These are phyloP conservation scores for Tiaroga cobitis DNA, from an alignment of 2,797 vertebrate species.

Conservation along the genomic window DNA sequence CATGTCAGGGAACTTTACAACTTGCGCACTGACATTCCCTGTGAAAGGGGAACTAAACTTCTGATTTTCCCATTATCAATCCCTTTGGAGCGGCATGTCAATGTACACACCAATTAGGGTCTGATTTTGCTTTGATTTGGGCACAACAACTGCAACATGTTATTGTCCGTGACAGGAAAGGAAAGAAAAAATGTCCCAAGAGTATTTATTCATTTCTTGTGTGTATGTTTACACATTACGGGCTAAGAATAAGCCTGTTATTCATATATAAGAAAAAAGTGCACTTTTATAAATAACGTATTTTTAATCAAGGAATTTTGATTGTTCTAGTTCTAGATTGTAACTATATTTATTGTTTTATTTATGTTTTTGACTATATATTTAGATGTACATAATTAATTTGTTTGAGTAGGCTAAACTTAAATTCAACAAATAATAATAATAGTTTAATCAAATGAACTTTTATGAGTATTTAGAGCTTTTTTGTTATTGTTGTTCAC, in stretches of 20 bases:
- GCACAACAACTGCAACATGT: conserved; percentile 13
- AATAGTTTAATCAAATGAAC: too few relatives aligned
- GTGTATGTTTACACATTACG: not conserved
- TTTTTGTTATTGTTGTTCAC: too few relatives aligned
- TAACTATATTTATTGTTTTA: not conserved
- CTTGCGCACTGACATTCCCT: conserved; percentile 56
- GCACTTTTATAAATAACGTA: not conserved
- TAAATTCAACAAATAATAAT: too few relatives aligned
- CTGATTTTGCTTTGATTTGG: conserved; percentile 51
- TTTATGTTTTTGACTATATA: not conserved
- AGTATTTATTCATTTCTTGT: not conserved
- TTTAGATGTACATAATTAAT: too few relatives aligned
- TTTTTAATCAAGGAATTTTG: not conserved
- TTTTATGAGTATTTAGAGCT: too few relatives aligned
- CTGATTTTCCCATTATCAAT: conserved; percentile 72
- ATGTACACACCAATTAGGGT: conserved; percentile 67
- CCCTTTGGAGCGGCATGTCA: conserved; percentile 70
- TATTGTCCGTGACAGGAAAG: conserved; percentile 6
- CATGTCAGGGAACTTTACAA: conserved; percentile 63
- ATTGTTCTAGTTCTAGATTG: not conserved
- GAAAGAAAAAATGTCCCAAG: not conserved
- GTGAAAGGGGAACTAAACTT: conserved; percentile 69
- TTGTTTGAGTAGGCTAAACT: too few relatives aligned
- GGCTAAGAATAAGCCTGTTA: not conserved
- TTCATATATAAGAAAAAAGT: not conserved